phyloP scores from a whole-genome alignment of 2,888 invertebrate genomes.

The Lacanobia oleracea region DNA sequence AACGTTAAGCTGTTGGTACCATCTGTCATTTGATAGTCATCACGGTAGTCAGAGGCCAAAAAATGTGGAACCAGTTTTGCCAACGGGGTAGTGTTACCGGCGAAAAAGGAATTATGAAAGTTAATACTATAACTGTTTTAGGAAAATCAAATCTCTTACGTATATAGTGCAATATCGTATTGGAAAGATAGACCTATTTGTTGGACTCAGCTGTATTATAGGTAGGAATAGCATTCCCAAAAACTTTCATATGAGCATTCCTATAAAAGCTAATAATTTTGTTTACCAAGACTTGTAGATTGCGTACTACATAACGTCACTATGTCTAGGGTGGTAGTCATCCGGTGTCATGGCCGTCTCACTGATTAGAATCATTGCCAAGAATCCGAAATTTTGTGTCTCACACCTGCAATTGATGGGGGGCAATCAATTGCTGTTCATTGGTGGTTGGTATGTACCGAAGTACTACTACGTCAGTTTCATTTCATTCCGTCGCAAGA shows the following conservation, averaged over 20 bases:
- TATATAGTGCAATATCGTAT: no score
- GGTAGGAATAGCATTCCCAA: neutral
- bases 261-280: neutral
- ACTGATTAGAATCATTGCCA: slow-evolving; percentile 27
- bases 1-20: no score
- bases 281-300: slow-evolving; percentile 5
- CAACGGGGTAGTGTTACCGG: no score
- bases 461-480: neutral
- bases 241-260: neutral
- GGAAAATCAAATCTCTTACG: no score
- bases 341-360: slow-evolving; percentile 22
- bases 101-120: no score
- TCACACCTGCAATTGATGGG: neutral
- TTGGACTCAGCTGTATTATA: no score
- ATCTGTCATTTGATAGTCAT: no score
- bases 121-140: no score
- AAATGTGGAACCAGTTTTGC: no score
- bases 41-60: no score
- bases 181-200: no score
- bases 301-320: neutral
- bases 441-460: neutral
- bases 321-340: slow-evolving; percentile 17
- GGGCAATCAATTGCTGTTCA: neutral
- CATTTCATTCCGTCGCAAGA: no score
- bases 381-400: slow-evolving; percentile 15